Percentiles rank a stretch among this genome's conserved stretches.
These are phyloP conservation scores for Bradynema listronoti DNA, from an alignment of 1,140 invertebrate species.

Conservation along the genomic window DNA sequence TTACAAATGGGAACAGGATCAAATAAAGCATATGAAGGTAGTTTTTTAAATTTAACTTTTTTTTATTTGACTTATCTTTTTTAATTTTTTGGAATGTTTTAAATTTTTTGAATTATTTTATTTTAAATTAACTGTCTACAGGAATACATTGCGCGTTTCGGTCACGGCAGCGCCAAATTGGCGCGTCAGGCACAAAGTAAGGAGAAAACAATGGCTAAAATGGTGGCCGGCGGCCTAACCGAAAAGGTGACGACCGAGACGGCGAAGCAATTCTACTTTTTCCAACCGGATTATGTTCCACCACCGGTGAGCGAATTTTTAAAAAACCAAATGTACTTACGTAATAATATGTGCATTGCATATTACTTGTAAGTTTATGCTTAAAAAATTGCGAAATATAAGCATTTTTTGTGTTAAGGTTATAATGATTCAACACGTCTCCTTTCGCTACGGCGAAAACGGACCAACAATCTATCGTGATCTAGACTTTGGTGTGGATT, in stretches of 20 bases:
- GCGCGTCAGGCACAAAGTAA: conserved; percentile 97
- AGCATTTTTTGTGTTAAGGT: no score
- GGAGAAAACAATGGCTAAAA: conserved; percentile 97
- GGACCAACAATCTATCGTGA: conserved; percentile 88
- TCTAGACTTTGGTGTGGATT: conserved; percentile 95
- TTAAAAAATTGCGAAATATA: no score
- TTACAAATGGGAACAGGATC: conserved; percentile 99
- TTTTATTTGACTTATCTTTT: conserved; percentile 1
- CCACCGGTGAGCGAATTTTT: conserved; percentile 98
- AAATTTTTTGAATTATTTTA: no score
- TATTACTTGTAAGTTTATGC: no score
- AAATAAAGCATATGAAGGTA: conserved; percentile 97
- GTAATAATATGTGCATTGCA: no score
- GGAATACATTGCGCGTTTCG: conserved; percentile 97
- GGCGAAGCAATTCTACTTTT: conserved; percentile 71
- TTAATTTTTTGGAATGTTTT: conserved; percentile 1
- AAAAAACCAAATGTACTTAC: no score
- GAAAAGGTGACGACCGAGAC: conserved; percentile 86
- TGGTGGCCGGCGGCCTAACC: conserved; percentile 89
- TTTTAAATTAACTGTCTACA: no score
- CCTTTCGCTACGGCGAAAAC: conserved; percentile 81
- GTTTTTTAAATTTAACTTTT: conserved; percentile 1
- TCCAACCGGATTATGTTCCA: conserved; percentile 87
- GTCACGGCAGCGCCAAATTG: conserved; percentile 95
- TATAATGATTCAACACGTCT: conserved; percentile 97